Evolutionary conservation across 2,113 vertebrate species (phyloP).

Genomic region (Cynocephalus volans): DNA sequence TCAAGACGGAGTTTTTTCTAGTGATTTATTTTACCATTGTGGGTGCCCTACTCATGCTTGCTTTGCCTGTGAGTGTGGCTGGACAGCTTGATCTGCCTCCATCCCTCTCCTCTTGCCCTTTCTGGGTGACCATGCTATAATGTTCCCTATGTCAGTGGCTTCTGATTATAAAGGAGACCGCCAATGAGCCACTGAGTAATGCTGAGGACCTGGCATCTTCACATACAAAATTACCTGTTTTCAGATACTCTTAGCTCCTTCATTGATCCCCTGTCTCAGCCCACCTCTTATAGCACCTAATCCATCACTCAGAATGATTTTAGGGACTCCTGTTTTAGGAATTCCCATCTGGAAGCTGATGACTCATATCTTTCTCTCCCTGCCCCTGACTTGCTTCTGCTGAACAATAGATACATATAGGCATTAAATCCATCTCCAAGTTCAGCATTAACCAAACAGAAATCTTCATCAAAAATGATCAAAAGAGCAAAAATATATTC

Average conservation of each 20-base stretch:
- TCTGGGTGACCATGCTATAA: background rate
- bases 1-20: background rate
- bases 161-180: background rate
- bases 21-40: background rate
- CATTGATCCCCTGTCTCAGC: background rate
- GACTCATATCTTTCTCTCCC: background rate
- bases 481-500: background rate
- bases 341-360: background rate
- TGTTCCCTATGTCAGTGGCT: background rate
- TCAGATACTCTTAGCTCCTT: background rate
- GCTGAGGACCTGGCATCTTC: background rate
- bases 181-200: background rate
- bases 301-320: background rate
- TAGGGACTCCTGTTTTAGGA: background rate
- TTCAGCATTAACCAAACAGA: background rate
- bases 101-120: background rate
- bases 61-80: background rate
- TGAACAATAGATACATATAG: background rate
- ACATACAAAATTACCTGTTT: background rate
- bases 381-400: background rate
- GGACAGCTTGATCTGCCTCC: accelerated
- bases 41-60: background rate
- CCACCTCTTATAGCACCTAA: background rate
- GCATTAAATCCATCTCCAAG: background rate
- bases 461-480: background rate